Conservation (phyloP, 2,888 invertebrate species). For the Caenorhabditis becei region DNA sequence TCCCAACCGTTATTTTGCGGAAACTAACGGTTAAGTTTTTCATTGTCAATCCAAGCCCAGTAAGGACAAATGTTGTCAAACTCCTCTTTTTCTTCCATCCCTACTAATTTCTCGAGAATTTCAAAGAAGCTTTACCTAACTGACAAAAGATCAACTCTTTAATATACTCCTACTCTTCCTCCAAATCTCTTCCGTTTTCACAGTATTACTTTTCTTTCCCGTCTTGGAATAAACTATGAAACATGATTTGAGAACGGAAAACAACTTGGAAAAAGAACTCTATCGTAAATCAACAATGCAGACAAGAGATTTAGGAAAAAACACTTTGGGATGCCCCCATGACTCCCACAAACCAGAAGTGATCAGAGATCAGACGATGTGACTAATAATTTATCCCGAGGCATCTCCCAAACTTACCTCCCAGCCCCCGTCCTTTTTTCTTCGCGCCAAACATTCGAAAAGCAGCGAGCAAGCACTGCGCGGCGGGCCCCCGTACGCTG, state of each 20-base stretch:
- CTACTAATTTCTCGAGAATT: too few relatives aligned
- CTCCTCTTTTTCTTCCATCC: background rate
- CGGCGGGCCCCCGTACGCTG: constrained; percentile 57
- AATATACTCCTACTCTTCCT: too few relatives aligned
- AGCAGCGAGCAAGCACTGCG: constrained; percentile 58
- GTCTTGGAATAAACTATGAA: too few relatives aligned
- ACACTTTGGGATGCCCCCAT: constrained; percentile 28
- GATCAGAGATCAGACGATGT: constrained; percentile 34
- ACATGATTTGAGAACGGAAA: background rate
- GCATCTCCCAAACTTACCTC: constrained; percentile 18
- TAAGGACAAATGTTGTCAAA: constrained; percentile 30
- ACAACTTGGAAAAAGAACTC: background rate
- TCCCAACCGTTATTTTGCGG: constrained; percentile 8
- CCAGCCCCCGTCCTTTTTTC: constrained; percentile 16
- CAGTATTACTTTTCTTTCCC: background rate
- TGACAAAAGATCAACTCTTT: too few relatives aligned
- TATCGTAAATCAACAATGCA: background rate
- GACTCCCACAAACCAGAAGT: background rate
- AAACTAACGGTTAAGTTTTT: constrained; percentile 30
- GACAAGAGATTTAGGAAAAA: background rate
- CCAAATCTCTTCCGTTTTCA: background rate
- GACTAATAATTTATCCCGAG: constrained; percentile 46
- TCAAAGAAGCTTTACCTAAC: too few relatives aligned
- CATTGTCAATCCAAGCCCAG: background rate
- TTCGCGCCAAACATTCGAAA: constrained; percentile 52